Evolutionary conservation across 1,140 invertebrate species (phyloP).

Genomic region (Diplogasteroides magnus): DNA sequence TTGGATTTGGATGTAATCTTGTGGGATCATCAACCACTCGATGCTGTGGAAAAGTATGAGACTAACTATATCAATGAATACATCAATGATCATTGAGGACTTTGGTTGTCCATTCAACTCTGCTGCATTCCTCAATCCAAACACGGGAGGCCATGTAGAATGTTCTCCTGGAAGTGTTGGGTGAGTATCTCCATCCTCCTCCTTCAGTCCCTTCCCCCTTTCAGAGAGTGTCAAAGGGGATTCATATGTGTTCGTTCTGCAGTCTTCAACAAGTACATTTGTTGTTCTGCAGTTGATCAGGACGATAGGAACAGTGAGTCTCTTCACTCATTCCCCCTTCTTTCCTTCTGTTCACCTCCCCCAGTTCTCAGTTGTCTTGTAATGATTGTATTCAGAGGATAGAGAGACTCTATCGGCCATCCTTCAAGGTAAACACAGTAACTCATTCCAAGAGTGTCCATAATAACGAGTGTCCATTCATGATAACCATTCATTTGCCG

Average conservation of each 20-base stretch:
- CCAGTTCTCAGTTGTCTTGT: too few species aligned
- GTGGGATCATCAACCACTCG: slow-evolving; percentile 46
- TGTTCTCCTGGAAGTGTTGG: slow-evolving; percentile 27
- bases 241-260: slow-evolving; percentile 25
- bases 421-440: too few species aligned
- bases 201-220: too few species aligned
- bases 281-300: slow-evolving; percentile 22
- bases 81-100: slow-evolving; percentile 24
- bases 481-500: too few species aligned
- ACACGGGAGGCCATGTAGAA: slow-evolving; percentile 44
- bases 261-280: slow-evolving; percentile 28
- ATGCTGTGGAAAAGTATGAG: slow-evolving; percentile 42
- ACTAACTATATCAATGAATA: too few species aligned
- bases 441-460: too few species aligned
- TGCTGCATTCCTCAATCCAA: slow-evolving; percentile 49
- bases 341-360: too few species aligned
- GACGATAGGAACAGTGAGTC: background rate
- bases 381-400: too few species aligned
- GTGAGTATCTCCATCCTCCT: background rate
- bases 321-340: too few species aligned
- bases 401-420: too few species aligned
- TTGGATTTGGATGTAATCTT: slow-evolving; percentile 52
- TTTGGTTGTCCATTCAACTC: slow-evolving; percentile 54
- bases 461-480: too few species aligned
- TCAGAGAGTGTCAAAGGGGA: slow-evolving; percentile 35